Evolutionary conservation across 2,888 invertebrate genomes (phyloP).

Genomic region (Scaptomyza polygonia): DNA sequence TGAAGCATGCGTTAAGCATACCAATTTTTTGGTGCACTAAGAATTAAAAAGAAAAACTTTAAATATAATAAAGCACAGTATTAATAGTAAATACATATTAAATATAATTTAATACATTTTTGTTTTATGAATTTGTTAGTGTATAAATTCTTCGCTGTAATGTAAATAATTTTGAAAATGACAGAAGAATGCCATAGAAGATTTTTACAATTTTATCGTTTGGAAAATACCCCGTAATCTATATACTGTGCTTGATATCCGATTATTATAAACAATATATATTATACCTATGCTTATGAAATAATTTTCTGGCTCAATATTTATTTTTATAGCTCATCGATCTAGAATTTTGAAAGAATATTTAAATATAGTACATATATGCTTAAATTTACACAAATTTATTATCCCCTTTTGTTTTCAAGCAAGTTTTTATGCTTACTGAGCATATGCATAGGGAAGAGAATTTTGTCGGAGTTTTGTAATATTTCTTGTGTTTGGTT

Average conservation of each 20-base stretch:
- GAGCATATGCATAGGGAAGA: not conserved
- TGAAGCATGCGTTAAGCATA: not conserved
- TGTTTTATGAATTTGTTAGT: not conserved
- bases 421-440: not conserved
- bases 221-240: not conserved
- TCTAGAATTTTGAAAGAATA: too few species aligned
- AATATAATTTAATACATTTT: not conserved
- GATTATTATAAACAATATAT: too few species aligned
- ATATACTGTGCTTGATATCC: not conserved
- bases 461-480: constrained; percentile 37
- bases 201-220: not conserved
- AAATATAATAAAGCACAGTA: too few species aligned
- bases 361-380: too few species aligned
- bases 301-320: not conserved
- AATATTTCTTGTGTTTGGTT: constrained; percentile 47
- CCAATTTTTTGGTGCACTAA: too few species aligned
- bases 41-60: too few species aligned
- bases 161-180: not conserved
- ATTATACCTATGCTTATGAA: too few species aligned
- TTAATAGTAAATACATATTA: not conserved
- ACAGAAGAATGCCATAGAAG: not conserved
- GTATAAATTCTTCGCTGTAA: not conserved
- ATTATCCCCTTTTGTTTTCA: not conserved
- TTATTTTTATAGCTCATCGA: not conserved
- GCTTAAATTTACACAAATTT: not conserved